Evolutionary conservation across 1,140 invertebrate genomes (phyloP).

Genomic region (Drosophila virilis): DNA sequence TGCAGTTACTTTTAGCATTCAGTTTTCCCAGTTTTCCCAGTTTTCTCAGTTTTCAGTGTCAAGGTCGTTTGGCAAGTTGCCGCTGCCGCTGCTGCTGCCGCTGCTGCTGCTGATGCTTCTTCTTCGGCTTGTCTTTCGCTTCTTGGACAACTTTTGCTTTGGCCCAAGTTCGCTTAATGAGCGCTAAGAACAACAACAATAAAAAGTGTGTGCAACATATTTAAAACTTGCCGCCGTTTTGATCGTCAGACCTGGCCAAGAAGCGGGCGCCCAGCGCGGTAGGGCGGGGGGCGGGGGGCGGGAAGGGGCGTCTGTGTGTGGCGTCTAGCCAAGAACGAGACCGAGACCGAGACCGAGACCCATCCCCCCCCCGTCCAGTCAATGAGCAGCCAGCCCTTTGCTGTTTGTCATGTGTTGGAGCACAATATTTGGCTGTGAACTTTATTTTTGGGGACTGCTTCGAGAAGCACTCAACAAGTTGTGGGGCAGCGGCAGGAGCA

Average conservation of each 20-base stretch:
- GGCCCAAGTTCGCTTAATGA: conserved; percentile 44
- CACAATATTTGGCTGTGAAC: neutral
- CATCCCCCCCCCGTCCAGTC: too few species aligned
- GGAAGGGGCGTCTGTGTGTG: too few species aligned
- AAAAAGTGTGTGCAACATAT: conserved; percentile 28
- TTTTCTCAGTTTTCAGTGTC: conserved; percentile 47
- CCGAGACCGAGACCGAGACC: too few species aligned
- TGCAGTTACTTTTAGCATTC: conserved; percentile 46
- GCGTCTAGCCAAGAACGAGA: neutral
- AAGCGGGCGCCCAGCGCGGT: too few species aligned
- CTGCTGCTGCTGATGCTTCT: conserved; percentile 15
- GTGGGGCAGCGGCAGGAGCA: conserved; percentile 1
- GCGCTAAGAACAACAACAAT: conserved; percentile 38
- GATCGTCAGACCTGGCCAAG: conserved; percentile 13
- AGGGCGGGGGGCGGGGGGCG: neutral
- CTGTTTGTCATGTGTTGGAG: conserved; percentile 17
- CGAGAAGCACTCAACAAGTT: conserved; percentile 26
- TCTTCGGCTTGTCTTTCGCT: conserved; percentile 9
- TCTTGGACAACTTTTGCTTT: conserved; percentile 7
- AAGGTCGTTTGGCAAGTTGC: conserved; percentile 42
- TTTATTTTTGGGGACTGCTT: neutral
- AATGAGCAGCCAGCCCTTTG: neutral
- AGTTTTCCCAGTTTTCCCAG: conserved; percentile 31
- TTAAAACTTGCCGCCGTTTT: conserved; percentile 34
- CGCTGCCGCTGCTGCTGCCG: conserved; percentile 16